Base-by-base conservation (phyloP, 2,888 invertebrate genomes). In the Oscheius sp. region DNA sequence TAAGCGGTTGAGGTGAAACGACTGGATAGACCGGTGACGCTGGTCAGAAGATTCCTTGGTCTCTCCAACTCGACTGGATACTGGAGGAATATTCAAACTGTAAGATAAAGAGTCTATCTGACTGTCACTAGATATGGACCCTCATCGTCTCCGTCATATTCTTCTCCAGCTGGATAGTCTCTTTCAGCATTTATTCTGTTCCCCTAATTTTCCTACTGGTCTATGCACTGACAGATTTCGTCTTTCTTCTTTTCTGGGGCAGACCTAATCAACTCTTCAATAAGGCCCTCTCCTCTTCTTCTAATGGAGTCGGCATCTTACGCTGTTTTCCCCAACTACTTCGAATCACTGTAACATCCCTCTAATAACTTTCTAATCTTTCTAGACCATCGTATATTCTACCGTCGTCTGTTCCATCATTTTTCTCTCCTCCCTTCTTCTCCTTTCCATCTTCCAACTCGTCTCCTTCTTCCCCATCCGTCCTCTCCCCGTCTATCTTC, bases 271-370 rank as follows among this genome's bases (percentile, higher is more conserved):
- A 30, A 44, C 28, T 14, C 2, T 44, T 44, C 30, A 20, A 6
- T 14, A 59, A 59, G 45, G 59, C 59, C 6, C 41, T 59, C 6
- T 44, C 24, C 9, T 38, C 59, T 14, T 41, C 59, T 44, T 59
- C 59, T 24, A 59, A 59, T 24, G 59, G 59, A 1, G 59, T 44
- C 17, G 59, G 59, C 12, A 28, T 59, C 17, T n/a, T 59, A 28
- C 59, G 59, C 2, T 44, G n/a, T 14, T 17, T 28, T 2, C 22
- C 6, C 6, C n/a, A 59, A 26, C 28, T 59, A 2, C 59, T 24
- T 26, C n/a, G 14, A 20, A 59, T 59, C 28, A 59, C 59, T 2
- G 59, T 59, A 8, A 33, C 14, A 24, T 4, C 28, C 24, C 12
- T 26, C 2, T 59, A 59, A 17, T 33, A n/a, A n/a, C n/a, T n/a